Evolutionary conservation across 2,888 invertebrate species (phyloP), one percentile per base, ranked within the genome.

Genomic region (Pantelozetes paolii): DNA sequence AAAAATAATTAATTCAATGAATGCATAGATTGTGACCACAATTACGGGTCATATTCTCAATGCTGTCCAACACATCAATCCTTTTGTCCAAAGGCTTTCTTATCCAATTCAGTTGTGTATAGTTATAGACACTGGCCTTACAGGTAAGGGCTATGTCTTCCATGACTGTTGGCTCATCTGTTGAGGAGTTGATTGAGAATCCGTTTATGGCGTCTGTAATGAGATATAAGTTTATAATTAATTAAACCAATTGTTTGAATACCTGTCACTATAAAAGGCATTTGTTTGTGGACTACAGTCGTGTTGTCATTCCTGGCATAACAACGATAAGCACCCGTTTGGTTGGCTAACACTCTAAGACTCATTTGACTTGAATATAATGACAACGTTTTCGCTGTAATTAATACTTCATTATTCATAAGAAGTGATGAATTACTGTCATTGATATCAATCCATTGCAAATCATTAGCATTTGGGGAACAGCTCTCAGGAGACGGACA

Each of bases 141-240:
- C 89, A 89, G 6, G 82, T 84, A 8, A 89, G 77, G 20, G 81
- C 82, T 0, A 88, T 79, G 73, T 84, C 79, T 76, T 89, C 88
- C 0, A 86, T 86, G 40, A 83, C 82, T 0, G 87, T 85, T 1
- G 85, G 78, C 78, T 59, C 76, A 54, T 50, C 36, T 3, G 74
- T 69, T 5, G 78, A 75, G 13, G 74, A 62, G 0, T 81, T 81
- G 23, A 84, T 80, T 57, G 81, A 81, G 74, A 84, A 83, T 13
- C 85, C 85, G 54, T 82, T 80, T 48, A 80, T 75, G 5, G 85
- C 82, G 79, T 86, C 86, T 85, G 76, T 32, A 36, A 11, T 36
- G 6, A 36, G 5, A 8, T 36, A 11, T 36, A 9, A 13, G 15
- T 45, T 18, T 15, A 45, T 45, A 9, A 13, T 23, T 23, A 54